A percentile compares a stretch with the other conserved stretches of the same genome.
Evolutionary conservation across 2,113 vertebrate species (phyloP).

Genomic region (Phoenicopterus ruber): DNA sequence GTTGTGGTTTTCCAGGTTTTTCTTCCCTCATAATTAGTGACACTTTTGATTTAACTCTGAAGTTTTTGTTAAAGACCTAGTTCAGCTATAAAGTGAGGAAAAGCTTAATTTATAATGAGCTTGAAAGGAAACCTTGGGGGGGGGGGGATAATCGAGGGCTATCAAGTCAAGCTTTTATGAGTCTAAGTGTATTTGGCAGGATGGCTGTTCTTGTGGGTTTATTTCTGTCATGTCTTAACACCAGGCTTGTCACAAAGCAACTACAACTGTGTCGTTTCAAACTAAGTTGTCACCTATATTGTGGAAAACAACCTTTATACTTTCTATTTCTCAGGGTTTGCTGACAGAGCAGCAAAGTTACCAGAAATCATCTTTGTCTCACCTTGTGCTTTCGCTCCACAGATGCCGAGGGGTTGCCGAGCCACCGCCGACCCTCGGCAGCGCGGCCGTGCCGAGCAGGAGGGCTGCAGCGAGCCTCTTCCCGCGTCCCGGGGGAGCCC

Average conservation of each 20-base stretch:
- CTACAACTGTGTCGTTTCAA: conserved; percentile 23
- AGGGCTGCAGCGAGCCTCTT: not conserved
- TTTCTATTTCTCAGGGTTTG: not conserved
- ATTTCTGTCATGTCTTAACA: conserved; percentile 42
- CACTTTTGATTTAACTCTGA: not conserved
- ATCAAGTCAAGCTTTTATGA: conserved; percentile 46
- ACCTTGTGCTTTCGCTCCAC: conserved; percentile 50
- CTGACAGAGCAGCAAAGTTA: conserved; percentile 3
- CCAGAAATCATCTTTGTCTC: not conserved
- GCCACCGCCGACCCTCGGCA: not conserved
- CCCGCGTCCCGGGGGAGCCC: not conserved
- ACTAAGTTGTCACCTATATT: conserved; percentile 1
- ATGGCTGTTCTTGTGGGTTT: conserved; percentile 37
- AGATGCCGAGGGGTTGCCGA: conserved; percentile 52
- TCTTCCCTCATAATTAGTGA: not conserved
- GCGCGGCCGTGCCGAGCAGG: not conserved
- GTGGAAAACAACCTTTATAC: conserved; percentile 21
- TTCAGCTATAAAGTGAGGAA: conserved; percentile 36
- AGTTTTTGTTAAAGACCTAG: conserved; percentile 4
- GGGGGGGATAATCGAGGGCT: conserved; percentile 12
- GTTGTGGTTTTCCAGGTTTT: not conserved
- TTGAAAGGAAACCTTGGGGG: conserved; percentile 18
- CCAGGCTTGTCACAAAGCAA: conserved; percentile 29
- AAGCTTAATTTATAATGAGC: conserved; percentile 38
- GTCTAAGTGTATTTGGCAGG: conserved; percentile 44